phyloP scores from a whole-genome alignment of 2,113 vertebrate genomes.

The Tetrax tetrax region DNA sequence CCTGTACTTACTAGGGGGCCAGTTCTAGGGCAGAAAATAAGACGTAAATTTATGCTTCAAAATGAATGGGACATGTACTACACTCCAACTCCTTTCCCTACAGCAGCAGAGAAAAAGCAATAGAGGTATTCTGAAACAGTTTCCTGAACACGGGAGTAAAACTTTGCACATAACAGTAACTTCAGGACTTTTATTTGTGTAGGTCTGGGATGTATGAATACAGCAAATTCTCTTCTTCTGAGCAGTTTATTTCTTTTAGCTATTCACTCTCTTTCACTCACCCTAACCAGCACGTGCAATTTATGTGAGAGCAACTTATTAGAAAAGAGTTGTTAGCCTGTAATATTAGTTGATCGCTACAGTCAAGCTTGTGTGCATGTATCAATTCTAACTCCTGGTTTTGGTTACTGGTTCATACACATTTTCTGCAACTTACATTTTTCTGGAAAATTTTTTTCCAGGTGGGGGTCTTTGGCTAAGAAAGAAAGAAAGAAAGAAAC shows the following conservation, averaged over 20 bases:
- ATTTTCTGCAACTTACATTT: conserved; percentile 72
- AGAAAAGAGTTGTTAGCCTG: conserved; percentile 20
- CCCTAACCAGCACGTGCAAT: neutral
- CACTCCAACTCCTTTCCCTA: neutral
- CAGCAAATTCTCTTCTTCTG: neutral
- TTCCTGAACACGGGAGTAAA: neutral
- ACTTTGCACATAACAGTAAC: neutral
- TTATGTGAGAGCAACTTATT: neutral
- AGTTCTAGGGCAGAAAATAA: neutral
- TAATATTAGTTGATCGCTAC: conserved; percentile 17
- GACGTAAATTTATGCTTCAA: neutral
- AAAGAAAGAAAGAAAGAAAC: conserved; percentile 72
- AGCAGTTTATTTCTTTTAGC: neutral
- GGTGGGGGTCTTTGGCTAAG: conserved; percentile 71
- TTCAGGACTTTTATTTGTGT: neutral
- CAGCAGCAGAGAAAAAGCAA: neutral
- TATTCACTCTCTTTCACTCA: neutral
- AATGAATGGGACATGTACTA: neutral
- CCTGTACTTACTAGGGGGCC: neutral
- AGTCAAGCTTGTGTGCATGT: conserved; percentile 14
- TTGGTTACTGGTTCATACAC: conserved; percentile 64
- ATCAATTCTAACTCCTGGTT: conserved; percentile 34
- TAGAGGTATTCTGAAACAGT: neutral
- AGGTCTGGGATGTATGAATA: neutral
- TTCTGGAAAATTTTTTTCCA: conserved; percentile 74